A percentile compares a stretch with the other conserved stretches of the same genome.
These are phyloP conservation scores for Spea multiplicata DNA, from an alignment of 2,113 vertebrate species.

Conservation along the genomic window DNA sequence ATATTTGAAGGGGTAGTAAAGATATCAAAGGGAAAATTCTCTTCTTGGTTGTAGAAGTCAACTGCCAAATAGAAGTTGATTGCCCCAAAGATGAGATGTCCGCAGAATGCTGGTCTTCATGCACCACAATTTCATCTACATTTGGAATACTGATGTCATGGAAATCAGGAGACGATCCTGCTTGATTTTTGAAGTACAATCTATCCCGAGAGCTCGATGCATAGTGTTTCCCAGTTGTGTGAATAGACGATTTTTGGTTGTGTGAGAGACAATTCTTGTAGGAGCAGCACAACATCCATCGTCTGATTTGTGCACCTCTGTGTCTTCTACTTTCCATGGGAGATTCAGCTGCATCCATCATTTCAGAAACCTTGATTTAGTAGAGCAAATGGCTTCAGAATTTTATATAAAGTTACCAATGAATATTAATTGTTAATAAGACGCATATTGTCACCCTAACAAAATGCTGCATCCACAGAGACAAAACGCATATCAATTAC, in stretches of 20 bases:
- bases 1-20: slow-evolving; percentile 54
- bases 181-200: not conserved
- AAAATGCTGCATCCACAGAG: too few relatives aligned
- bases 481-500: too few relatives aligned
- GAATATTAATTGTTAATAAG: not conserved
- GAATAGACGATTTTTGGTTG: not conserved
- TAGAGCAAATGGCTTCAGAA: not conserved
- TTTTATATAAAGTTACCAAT: not conserved
- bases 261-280: not conserved
- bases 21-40: slow-evolving; percentile 58
- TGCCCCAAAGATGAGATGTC: not conserved
- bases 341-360: not conserved
- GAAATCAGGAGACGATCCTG: not conserved
- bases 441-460: too few relatives aligned
- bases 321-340: too few relatives aligned
- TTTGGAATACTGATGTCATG: not conserved
- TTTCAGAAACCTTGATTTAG: not conserved
- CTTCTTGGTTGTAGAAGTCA: slow-evolving; percentile 51
- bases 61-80: not conserved
- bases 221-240: not conserved
- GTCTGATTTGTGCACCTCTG: not conserved
- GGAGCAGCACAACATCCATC: slow-evolving; percentile 2
- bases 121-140: not conserved
- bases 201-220: not conserved
- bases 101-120: not conserved